A percentile compares a stretch with the other conserved stretches of the same genome.
These are phyloP conservation scores for Shinisaurus crocodilurus DNA, from an alignment of 2,113 vertebrate genomes.

Conservation along the genomic window DNA sequence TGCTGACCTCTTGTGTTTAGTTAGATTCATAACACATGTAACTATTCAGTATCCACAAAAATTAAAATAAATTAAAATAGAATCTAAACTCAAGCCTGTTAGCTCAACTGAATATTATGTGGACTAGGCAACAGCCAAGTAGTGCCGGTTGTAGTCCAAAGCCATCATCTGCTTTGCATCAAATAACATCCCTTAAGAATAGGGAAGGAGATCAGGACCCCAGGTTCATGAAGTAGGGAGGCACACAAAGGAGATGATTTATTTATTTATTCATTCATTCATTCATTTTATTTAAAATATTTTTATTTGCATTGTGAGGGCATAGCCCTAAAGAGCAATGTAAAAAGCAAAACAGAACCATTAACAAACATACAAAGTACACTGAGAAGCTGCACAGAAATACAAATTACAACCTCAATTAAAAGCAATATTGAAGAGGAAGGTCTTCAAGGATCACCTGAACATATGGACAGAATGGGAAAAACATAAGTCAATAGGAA, in stretches of 20 bases:
- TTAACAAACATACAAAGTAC: no score
- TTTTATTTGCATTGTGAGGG: no score
- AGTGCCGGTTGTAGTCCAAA: neutral
- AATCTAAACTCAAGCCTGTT: neutral
- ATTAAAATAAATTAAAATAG: neutral
- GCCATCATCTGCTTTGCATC: neutral
- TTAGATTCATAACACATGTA: neutral
- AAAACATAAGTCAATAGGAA: neutral
- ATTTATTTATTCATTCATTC: neutral
- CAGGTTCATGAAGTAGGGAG: neutral
- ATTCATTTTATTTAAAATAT: no score
- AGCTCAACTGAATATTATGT: neutral
- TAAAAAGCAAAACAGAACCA: no score
- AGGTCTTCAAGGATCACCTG: neutral
- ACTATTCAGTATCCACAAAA: neutral
- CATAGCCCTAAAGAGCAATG: no score
- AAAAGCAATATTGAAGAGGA: neutral
- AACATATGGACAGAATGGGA: neutral
- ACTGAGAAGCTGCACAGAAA: no score
- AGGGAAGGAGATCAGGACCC: neutral
- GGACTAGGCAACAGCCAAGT: neutral
- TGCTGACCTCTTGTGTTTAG: slow-evolving; percentile 16
- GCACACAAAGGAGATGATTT: neutral
- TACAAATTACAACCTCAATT: neutral
- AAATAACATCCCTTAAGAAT: neutral